phyloP scores from a whole-genome alignment of 2,113 vertebrate genomes.

The Oenanthe melanoleuca region DNA sequence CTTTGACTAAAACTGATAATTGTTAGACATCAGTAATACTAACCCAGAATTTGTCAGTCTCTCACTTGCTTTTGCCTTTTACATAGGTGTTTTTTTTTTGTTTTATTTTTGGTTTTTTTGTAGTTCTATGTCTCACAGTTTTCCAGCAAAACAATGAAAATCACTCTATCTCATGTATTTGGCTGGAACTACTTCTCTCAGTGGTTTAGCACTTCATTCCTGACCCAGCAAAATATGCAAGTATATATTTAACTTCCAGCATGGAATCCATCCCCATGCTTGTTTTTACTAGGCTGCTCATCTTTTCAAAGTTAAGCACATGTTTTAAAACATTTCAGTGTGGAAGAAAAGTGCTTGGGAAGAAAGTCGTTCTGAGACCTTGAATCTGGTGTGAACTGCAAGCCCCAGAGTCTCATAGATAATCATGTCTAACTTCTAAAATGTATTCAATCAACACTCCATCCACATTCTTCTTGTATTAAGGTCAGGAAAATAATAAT shows the following conservation, averaged over 20 bases:
- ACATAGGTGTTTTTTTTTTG: no score
- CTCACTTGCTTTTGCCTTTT: background rate
- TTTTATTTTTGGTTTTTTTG: no score
- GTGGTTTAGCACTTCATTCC: conserved; percentile 23
- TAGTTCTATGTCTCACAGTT: background rate
- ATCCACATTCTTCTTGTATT: background rate
- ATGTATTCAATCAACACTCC: background rate
- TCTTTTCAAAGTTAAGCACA: background rate
- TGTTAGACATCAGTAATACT: background rate
- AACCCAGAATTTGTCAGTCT: background rate
- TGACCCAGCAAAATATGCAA: conserved; percentile 4
- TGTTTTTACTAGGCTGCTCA: background rate
- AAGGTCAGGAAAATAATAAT: background rate
- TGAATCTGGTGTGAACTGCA: background rate
- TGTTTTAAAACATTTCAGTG: background rate
- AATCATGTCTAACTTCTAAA: background rate
- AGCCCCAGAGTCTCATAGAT: background rate
- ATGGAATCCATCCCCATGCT: background rate
- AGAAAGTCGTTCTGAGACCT: background rate
- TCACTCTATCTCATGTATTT: background rate
- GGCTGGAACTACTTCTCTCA: background rate
- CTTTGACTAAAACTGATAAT: background rate
- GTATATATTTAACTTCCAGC: conserved; percentile 21
- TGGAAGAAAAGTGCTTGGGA: background rate
- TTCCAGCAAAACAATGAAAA: background rate